phyloP scores from a whole-genome alignment of 2,797 vertebrate genomes.

The Poeciliopsis gracilis region DNA sequence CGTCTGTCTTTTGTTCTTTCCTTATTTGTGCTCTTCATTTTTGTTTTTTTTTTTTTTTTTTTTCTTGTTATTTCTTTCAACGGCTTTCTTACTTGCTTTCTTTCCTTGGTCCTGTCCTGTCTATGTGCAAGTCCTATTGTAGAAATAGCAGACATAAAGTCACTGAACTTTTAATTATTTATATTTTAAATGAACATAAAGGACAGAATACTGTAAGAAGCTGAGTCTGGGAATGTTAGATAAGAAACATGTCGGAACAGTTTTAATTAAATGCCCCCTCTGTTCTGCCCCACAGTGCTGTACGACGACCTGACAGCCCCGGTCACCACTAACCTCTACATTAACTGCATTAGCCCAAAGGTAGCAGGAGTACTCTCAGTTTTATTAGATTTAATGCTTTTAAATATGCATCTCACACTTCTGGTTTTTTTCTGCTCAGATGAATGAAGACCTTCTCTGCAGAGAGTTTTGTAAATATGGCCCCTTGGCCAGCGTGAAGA shows the following conservation, averaged over 20 bases:
- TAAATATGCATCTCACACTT: not conserved
- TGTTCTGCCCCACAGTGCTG: conserved; percentile 65
- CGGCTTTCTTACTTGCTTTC: not conserved
- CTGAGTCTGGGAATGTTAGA: not conserved
- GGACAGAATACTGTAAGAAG: not conserved
- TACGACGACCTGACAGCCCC: conserved; percentile 84
- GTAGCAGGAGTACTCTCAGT: conserved; percentile 52
- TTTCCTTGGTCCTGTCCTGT: not conserved
- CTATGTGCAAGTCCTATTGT: not conserved
- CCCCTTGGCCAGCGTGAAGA: conserved; percentile 86
- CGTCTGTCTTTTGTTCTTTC: not conserved
- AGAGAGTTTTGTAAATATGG: conserved; percentile 88
- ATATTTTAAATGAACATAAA: not conserved
- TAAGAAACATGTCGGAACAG: not conserved
- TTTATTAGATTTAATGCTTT: not conserved
- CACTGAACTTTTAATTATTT: not conserved
- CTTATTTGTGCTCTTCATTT: not conserved
- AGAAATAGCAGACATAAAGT: not conserved
- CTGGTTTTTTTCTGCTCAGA: conserved; percentile 58
- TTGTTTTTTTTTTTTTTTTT: not conserved
- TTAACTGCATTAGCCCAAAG: conserved; percentile 87
- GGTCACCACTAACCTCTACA: conserved; percentile 85
- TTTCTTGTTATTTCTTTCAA: not conserved
- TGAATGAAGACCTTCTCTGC: conserved; percentile 87
- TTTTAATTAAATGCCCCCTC: not conserved